Evolutionary conservation across 1,140 invertebrate genomes (phyloP).

Genomic region (Lordiphosa mommai): DNA sequence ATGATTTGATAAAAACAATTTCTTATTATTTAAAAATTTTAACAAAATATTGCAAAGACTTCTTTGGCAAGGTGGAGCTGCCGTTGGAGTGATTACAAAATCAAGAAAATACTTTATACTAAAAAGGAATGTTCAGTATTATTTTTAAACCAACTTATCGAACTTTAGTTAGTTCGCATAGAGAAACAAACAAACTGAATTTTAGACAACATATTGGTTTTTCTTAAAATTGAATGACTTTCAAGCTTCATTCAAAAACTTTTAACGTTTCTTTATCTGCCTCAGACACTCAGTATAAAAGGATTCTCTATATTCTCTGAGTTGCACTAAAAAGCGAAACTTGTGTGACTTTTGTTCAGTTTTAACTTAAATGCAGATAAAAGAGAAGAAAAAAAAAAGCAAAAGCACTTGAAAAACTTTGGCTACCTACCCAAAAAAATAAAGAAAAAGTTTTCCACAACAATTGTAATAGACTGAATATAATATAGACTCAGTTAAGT

Average conservation of each 20-base stretch:
- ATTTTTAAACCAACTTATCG: too few species aligned
- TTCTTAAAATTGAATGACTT: background rate
- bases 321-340: background rate
- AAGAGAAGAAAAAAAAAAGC: slow-evolving; percentile 17
- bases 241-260: slow-evolving; percentile 4
- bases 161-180: too few species aligned
- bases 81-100: too few species aligned
- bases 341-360: slow-evolving; percentile 8
- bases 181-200: too few species aligned
- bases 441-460: slow-evolving; percentile 27
- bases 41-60: too few species aligned
- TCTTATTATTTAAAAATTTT: too few species aligned
- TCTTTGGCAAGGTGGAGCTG: too few species aligned
- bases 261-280: slow-evolving; percentile 6
- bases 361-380: slow-evolving; percentile 21
- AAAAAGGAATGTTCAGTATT: too few species aligned
- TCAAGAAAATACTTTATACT: too few species aligned
- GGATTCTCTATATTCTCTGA: slow-evolving; percentile 5
- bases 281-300: background rate
- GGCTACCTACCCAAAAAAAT: slow-evolving; percentile 31
- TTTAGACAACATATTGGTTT: background rate
- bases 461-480: slow-evolving; percentile 9
- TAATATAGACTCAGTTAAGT: background rate
- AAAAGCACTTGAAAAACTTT: slow-evolving; percentile 14
- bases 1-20: too few species aligned